Conservation (phyloP, 2,797 vertebrate species). For the Dromococcyx pavoninus region DNA sequence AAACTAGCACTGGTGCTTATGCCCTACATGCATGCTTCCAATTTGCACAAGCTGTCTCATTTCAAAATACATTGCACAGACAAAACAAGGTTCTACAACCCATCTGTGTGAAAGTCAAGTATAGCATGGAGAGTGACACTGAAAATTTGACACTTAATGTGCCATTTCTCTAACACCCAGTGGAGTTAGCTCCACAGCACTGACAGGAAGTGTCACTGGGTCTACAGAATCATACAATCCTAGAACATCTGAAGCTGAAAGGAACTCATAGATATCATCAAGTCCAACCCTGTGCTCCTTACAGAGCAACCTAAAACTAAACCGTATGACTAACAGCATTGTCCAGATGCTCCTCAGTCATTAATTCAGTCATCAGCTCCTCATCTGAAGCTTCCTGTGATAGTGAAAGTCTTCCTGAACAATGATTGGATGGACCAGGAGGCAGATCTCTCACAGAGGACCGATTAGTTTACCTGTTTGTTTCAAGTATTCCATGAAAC, state of each 20-base stretch:
- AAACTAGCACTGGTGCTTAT: background rate
- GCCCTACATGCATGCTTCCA: background rate
- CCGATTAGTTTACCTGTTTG: background rate
- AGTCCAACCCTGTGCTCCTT: background rate
- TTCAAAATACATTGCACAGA: background rate
- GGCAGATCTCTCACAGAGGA: background rate
- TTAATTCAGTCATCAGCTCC: background rate
- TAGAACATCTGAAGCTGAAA: background rate
- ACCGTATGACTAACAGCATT: background rate
- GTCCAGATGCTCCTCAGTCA: background rate
- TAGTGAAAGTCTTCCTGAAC: background rate
- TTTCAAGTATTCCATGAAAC: background rate
- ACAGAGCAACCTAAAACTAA: background rate
- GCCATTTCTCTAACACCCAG: background rate
- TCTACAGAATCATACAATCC: background rate
- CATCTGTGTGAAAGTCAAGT: background rate
- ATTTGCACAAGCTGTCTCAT: background rate
- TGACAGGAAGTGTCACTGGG: rapidly evolving
- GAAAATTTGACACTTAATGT: background rate
- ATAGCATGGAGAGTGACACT: background rate
- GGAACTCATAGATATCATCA: background rate
- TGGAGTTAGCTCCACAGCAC: background rate
- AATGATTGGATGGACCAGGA: background rate
- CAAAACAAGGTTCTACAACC: background rate
- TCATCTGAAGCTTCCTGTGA: background rate